Conservation (phyloP, 2,888 invertebrate species). For the Eucera pruinosa region DNA sequence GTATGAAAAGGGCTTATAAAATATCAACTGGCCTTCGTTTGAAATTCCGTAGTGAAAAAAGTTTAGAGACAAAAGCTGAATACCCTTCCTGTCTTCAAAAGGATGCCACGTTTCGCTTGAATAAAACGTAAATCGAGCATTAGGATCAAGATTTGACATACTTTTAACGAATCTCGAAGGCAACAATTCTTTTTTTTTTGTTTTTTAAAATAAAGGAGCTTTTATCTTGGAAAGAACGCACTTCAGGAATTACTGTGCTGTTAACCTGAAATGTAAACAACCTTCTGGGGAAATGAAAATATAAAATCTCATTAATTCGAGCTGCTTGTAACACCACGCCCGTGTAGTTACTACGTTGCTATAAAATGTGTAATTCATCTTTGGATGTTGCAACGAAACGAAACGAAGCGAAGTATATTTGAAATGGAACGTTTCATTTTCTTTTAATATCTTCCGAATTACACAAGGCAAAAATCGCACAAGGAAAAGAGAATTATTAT, state of each 20-base stretch:
- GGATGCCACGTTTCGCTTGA: no score
- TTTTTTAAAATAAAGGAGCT: neutral
- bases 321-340: neutral
- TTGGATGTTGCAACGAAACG: neutral
- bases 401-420: neutral
- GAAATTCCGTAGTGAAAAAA: no score
- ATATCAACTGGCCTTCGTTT: no score
- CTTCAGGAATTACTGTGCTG: neutral
- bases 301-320: constrained; percentile 19
- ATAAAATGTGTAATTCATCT: neutral
- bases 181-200: no score
- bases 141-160: neutral
- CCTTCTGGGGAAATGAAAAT: constrained; percentile 1
- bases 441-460: neutral
- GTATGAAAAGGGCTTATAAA: no score
- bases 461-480: neutral
- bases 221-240: neutral
- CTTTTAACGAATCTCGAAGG: neutral
- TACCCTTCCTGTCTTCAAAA: no score
- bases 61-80: no score
- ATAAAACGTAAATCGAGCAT: neutral
- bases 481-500: no score
- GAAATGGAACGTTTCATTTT: neutral
- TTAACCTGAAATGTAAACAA: neutral
- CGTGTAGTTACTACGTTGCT: neutral